Conservation (phyloP, 2,888 invertebrate genomes). For the Mantis religiosa region DNA sequence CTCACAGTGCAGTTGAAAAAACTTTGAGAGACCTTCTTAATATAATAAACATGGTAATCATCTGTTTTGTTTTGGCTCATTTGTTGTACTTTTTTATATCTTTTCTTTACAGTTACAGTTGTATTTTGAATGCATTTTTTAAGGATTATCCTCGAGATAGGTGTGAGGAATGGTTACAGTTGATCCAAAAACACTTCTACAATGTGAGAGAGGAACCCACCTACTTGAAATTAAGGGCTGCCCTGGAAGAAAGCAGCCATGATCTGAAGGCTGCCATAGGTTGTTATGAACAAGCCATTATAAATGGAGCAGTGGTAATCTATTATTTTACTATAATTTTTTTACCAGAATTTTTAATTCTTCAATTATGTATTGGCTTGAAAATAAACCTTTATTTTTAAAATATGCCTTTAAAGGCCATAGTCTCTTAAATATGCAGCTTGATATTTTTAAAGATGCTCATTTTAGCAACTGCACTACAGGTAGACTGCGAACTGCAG, state of each 20-base stretch:
- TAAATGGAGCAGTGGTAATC: background rate
- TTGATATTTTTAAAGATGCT: no score
- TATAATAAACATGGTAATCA: background rate
- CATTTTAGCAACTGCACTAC: no score
- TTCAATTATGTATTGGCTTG: no score
- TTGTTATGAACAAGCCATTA: constrained; percentile 49
- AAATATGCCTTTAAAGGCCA: no score
- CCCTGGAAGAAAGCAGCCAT: constrained; percentile 51
- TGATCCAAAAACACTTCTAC: constrained; percentile 48
- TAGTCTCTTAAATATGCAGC: no score
- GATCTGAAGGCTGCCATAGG: constrained; percentile 55
- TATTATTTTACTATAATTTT: no score
- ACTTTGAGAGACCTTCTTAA: background rate
- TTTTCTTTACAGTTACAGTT: background rate
- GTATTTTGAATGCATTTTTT: background rate
- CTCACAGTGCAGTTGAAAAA: background rate
- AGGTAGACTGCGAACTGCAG: no score
- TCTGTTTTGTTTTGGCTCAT: background rate
- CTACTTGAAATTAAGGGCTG: constrained; percentile 60
- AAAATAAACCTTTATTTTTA: no score
- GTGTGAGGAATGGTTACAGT: constrained; percentile 53
- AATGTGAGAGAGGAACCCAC: constrained; percentile 46
- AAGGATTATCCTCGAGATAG: constrained; percentile 49
- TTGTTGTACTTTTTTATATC: background rate
- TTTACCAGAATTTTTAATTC: no score